Conservation (phyloP, 2,113 vertebrate genomes). For the Camarhynchus parvulus region DNA sequence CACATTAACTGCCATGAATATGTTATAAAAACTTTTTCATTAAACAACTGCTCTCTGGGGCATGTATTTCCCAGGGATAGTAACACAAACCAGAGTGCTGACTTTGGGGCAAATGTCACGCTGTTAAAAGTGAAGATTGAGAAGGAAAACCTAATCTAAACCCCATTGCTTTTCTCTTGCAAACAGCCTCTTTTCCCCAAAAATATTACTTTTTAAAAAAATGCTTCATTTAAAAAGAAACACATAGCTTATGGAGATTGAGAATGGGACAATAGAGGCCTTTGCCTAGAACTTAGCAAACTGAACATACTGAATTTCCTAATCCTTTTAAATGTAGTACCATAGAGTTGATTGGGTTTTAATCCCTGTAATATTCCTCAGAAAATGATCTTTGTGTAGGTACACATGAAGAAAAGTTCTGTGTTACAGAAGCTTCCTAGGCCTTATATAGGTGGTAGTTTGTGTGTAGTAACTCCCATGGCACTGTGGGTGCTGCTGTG, state of each 20-base stretch:
- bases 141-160: not conserved
- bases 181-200: not conserved
- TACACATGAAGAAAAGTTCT: not conserved
- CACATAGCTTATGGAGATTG: not conserved
- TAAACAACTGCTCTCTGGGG: conserved; percentile 55
- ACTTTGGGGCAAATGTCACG: not conserved
- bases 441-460: not conserved
- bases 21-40: conserved; percentile 56
- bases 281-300: too few relatives aligned
- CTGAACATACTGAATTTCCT: not conserved
- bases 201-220: not conserved
- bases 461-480: accelerated
- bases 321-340: not conserved
- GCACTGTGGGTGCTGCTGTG: not conserved
- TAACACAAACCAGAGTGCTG: not conserved
- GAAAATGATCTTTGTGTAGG: not conserved
- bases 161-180: not conserved
- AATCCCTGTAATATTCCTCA: not conserved
- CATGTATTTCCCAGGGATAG: not conserved
- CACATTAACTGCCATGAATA: conserved; percentile 57
- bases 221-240: not conserved
- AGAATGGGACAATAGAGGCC: too few relatives aligned
- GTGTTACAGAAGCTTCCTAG: not conserved
- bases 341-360: not conserved
- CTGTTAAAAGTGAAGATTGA: not conserved